Conservation (phyloP, 2,113 vertebrate species). For the Sus scrofa region DNA sequence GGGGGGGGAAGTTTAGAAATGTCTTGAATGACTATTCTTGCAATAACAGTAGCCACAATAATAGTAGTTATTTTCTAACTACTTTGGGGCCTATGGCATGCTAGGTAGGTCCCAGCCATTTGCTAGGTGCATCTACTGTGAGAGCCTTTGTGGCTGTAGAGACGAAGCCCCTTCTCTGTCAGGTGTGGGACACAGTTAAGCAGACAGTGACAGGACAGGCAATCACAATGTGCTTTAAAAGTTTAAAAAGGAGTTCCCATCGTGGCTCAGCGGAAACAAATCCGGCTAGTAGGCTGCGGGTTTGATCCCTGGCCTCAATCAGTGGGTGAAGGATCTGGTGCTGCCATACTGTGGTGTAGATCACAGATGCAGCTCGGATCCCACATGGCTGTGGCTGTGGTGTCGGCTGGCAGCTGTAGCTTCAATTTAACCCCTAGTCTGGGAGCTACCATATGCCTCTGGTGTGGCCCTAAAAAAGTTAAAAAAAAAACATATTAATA, state of each 20-base stretch:
- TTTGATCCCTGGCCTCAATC: no score
- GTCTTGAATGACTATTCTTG: not conserved
- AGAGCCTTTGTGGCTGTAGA: not conserved
- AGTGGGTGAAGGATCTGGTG: no score
- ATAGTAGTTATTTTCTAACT: not conserved
- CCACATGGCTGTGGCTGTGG: no score
- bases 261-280: no score
- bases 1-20: not conserved
- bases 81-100: not conserved
- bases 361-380: no score
- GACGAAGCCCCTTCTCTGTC: fast-evolving
- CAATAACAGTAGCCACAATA: not conserved
- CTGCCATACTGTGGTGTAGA: no score
- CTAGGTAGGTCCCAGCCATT: not conserved
- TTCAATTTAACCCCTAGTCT: no score
- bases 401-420: no score
- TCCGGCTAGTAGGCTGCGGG: no score
- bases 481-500: not conserved
- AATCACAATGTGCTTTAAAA: not conserved
- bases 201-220: not conserved
- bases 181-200: not conserved
- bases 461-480: no score
- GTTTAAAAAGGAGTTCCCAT: not conserved
- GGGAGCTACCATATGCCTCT: no score
- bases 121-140: not conserved